phyloP scores from a whole-genome alignment of 2,113 vertebrate genomes.

The Chaenogobius annularis region DNA sequence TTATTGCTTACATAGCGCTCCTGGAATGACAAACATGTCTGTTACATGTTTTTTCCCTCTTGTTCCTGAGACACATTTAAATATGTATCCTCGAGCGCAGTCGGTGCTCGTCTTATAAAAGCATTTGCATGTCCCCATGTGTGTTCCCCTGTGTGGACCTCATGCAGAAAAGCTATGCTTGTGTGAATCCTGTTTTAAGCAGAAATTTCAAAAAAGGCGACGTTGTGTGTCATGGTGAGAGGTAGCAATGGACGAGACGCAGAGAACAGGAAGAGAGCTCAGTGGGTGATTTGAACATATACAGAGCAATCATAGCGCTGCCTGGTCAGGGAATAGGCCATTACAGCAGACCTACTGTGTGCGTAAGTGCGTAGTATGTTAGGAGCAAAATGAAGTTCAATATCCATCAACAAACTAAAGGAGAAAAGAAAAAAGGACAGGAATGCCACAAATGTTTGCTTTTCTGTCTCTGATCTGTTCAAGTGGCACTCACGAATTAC shows the following conservation, averaged over 20 bases:
- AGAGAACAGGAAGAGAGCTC: constrained; percentile 11
- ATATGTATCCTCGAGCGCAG: constrained; percentile 23
- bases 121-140: constrained; percentile 63
- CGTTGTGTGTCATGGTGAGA: constrained; percentile 11
- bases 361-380: not conserved
- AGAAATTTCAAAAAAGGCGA: constrained; percentile 23
- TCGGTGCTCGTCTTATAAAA: constrained; percentile 55
- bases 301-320: constrained; percentile 46
- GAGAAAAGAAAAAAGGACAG: not conserved
- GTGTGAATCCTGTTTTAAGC: not conserved
- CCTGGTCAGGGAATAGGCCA: constrained; percentile 30
- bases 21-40: too few relatives aligned
- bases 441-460: not conserved
- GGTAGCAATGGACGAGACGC: constrained; percentile 28
- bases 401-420: not conserved
- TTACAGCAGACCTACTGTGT: constrained; percentile 25
- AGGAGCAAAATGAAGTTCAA: not conserved
- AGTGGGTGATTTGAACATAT: constrained; percentile 28
- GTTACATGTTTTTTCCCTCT: not conserved
- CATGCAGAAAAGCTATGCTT: constrained; percentile 15
- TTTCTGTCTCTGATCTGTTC: too few relatives aligned
- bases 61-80: constrained; percentile 17
- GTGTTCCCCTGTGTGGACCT: constrained; percentile 18
- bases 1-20: too few relatives aligned
- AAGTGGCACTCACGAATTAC: not conserved